A percentile compares a stretch with the other conserved stretches of the same genome.
These are phyloP conservation scores for Leptinotarsa texana DNA, from an alignment of 1,140 invertebrate species.

Conservation along the genomic window DNA sequence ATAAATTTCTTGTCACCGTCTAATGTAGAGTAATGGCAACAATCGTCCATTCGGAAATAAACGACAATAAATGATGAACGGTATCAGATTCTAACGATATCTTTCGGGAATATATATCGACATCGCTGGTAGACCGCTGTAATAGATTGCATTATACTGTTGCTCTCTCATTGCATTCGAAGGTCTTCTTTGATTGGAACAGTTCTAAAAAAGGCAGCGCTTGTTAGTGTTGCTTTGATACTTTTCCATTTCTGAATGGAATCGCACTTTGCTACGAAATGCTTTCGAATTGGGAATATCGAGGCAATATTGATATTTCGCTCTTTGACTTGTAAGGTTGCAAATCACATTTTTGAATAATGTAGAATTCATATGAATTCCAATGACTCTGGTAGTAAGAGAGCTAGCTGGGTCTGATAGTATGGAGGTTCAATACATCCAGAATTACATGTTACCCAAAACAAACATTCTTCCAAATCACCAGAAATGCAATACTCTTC, in stretches of 20 bases:
- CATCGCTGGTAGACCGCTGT: conserved; percentile 32
- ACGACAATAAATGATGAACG: conserved; percentile 39
- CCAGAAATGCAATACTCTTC: no score
- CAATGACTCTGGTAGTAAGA: no score
- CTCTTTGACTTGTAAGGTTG: no score
- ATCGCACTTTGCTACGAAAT: not conserved
- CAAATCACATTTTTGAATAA: no score
- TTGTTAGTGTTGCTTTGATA: conserved; percentile 17
- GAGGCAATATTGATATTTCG: no score
- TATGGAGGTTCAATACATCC: no score
- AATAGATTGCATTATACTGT: conserved; percentile 44
- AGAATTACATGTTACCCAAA: no score
- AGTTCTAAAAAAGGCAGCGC: conserved; percentile 18
- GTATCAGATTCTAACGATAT: conserved; percentile 49
- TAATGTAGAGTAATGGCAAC: conserved; percentile 26
- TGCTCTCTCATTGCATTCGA: conserved; percentile 20
- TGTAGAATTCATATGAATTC: no score
- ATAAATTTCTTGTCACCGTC: conserved; percentile 4
- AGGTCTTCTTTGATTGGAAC: conserved; percentile 23
- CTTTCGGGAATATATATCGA: conserved; percentile 44
- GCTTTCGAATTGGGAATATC: no score
- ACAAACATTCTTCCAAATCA: no score
- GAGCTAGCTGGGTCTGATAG: no score
- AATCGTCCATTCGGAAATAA: conserved; percentile 30
- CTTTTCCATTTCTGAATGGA: conserved; percentile 5